Evolutionary conservation across 2,113 vertebrate genomes (phyloP).

Genomic region (Nerophis ophidion): DNA sequence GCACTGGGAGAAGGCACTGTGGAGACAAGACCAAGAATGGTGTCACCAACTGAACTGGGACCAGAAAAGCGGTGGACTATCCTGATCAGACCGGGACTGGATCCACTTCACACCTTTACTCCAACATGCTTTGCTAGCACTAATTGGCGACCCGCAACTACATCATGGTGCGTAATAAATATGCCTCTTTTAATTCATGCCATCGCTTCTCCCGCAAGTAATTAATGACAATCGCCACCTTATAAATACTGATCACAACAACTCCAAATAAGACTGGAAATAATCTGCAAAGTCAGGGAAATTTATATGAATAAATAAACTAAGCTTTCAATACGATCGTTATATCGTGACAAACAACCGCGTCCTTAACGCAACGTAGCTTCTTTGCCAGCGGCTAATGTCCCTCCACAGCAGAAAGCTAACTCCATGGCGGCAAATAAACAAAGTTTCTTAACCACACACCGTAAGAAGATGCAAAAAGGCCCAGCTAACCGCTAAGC

Average conservation of each 20-base stretch:
- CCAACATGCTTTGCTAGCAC: background rate
- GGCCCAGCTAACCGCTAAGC: no score
- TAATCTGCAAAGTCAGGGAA: background rate
- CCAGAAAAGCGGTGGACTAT: background rate
- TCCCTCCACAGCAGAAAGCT: no score
- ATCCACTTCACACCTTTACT: background rate
- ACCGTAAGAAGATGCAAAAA: no score
- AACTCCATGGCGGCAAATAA: no score
- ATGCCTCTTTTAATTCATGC: background rate
- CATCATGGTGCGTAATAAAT: background rate
- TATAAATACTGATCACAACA: background rate
- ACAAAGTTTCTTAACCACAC: no score
- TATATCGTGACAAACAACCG: no score
- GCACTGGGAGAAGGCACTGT: constrained; percentile 93
- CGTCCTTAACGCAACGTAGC: no score
- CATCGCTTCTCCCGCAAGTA: background rate
- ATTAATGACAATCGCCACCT: background rate
- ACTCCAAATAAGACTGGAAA: background rate
- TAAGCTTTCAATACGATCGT: no score
- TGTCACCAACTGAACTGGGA: background rate
- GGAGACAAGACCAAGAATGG: constrained; percentile 13
- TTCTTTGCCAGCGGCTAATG: no score
- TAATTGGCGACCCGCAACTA: background rate
- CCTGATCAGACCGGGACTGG: background rate
- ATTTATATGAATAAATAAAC: background rate